phyloP scores from a whole-genome alignment of 2,888 invertebrate species.

The Sarcophaga carnaria region DNA sequence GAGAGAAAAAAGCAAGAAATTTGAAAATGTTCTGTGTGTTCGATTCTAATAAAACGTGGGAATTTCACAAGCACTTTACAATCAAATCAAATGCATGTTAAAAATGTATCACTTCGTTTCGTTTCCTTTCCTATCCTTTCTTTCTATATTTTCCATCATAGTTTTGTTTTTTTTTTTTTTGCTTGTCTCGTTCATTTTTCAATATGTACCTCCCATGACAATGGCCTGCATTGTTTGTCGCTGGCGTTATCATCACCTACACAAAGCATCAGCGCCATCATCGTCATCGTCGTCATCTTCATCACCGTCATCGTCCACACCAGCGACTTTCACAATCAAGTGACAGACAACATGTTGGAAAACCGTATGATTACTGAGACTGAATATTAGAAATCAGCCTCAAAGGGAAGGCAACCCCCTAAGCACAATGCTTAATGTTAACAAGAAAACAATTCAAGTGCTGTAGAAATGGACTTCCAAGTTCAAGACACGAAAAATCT shows the following conservation, averaged over 20 bases:
- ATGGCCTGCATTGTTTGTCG: conserved; percentile 25
- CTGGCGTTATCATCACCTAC: conserved; percentile 16
- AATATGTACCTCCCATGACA: conserved; percentile 27
- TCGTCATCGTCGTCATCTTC: conserved; percentile 1
- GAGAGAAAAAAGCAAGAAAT: conserved; percentile 20
- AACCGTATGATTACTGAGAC: conserved; percentile 41
- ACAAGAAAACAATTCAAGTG: neutral
- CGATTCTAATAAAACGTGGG: conserved; percentile 68
- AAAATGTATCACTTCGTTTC: conserved; percentile 59
- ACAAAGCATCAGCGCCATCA: neutral
- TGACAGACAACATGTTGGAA: conserved; percentile 50
- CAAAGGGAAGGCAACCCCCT: conserved; percentile 5
- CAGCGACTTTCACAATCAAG: conserved; percentile 46
- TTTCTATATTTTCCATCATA: neutral
- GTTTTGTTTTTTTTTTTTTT: neutral
- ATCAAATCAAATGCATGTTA: conserved; percentile 68
- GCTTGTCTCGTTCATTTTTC: conserved; percentile 7
- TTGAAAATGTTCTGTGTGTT: conserved; percentile 43
- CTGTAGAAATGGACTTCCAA: too few species aligned
- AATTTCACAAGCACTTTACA: conserved; percentile 68
- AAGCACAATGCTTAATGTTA: neutral
- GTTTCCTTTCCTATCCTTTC: neutral
- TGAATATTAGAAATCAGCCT: conserved; percentile 35
- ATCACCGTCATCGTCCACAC: neutral
- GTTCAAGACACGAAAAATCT: too few species aligned